phyloP scores from a whole-genome alignment of 2,888 invertebrate species.

The Lepetodrilus schrolli region DNA sequence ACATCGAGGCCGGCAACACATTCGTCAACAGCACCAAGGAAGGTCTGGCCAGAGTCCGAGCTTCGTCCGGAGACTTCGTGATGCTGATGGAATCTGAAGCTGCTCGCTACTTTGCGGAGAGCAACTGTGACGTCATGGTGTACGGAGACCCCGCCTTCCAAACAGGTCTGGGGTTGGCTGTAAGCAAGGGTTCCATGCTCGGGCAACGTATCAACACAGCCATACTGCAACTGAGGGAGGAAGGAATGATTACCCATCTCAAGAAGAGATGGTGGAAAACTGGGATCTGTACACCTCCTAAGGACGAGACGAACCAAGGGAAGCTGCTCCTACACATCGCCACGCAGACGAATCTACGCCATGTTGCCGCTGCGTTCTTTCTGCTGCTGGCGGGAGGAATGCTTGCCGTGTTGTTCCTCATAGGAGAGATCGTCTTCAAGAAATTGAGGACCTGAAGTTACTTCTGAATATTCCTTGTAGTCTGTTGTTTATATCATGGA shows the following conservation, averaged over 20 bases:
- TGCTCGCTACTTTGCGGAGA: not conserved
- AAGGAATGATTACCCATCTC: not conserved
- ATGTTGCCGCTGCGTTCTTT: too few species aligned
- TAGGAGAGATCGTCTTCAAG: too few species aligned
- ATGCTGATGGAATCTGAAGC: not conserved
- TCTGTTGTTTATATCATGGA: too few species aligned
- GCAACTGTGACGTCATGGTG: not conserved
- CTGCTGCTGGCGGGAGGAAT: too few species aligned
- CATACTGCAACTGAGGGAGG: not conserved
- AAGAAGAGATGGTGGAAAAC: not conserved
- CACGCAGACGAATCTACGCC: too few species aligned
- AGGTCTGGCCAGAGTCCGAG: not conserved
- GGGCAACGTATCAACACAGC: not conserved
- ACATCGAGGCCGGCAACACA: not conserved
- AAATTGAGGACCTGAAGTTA: too few species aligned
- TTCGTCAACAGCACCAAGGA: not conserved
- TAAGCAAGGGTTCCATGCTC: not conserved
- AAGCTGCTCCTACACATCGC: too few species aligned
- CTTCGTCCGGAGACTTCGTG: not conserved
- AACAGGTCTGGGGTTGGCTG: not conserved
- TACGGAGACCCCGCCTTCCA: not conserved
- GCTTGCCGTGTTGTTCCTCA: too few species aligned
- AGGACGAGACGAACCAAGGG: too few species aligned
- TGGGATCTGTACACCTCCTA: too few species aligned
- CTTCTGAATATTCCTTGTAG: too few species aligned